phyloP scores from a whole-genome alignment of 1,140 invertebrate genomes.

The Brachionus rotundiformis region DNA sequence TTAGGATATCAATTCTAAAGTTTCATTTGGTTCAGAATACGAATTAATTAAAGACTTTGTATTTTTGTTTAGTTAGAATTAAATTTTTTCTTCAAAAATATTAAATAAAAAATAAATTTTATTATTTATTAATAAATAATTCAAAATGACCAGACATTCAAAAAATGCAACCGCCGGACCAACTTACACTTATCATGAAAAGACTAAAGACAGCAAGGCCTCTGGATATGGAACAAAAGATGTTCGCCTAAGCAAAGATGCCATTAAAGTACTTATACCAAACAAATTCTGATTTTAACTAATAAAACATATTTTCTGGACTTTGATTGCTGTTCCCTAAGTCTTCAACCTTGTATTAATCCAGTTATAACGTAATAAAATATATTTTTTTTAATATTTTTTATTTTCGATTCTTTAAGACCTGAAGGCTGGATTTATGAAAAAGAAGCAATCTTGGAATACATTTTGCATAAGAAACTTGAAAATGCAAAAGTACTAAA shows the following conservation, averaged over 20 bases:
- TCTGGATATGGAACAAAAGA: slow-evolving; percentile 74
- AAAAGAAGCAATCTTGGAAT: slow-evolving; percentile 93
- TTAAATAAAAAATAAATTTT: background rate
- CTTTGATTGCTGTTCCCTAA: slow-evolving; percentile 96
- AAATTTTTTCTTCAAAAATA: background rate
- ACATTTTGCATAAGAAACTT: slow-evolving; percentile 90
- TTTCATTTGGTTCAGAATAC: background rate
- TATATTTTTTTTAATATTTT: too few species aligned
- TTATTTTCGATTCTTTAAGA: slow-evolving; percentile 62
- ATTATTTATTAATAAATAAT: background rate
- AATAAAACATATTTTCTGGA: too few species aligned
- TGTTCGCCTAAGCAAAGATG: slow-evolving; percentile 86
- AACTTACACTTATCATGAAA: slow-evolving; percentile 97
- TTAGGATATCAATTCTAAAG: slow-evolving; percentile 14
- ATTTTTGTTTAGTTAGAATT: slow-evolving; percentile 25
- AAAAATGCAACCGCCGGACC: slow-evolving; percentile 96
- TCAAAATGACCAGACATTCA: slow-evolving; percentile 75
- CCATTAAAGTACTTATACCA: slow-evolving; percentile 75
- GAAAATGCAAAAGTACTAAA: slow-evolving; percentile 86
- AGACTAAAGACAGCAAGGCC: slow-evolving; percentile 87
- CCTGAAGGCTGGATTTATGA: slow-evolving; percentile 93
- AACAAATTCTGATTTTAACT: too few species aligned
- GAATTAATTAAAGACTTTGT: background rate
- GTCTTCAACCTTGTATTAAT: slow-evolving; percentile 87
- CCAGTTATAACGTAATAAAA: slow-evolving; percentile 82